These are phyloP conservation scores for Hafferia zeledoni DNA, from an alignment of 2,797 vertebrate genomes.

Conservation along the genomic window DNA sequence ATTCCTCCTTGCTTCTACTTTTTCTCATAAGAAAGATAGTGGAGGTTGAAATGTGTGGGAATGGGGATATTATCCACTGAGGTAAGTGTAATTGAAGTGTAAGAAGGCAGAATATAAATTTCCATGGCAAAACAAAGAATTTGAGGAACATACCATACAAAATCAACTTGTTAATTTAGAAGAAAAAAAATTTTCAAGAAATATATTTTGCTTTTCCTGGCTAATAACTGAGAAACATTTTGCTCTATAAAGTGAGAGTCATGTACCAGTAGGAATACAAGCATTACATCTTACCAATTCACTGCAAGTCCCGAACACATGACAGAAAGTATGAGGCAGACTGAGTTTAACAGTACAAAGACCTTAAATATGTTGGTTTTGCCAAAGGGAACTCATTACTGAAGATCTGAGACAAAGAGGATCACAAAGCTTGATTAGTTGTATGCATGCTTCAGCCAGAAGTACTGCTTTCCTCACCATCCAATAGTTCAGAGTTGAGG, in stretches of 20 bases:
- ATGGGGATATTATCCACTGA: background rate
- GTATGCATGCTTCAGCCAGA: background rate
- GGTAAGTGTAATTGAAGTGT: background rate
- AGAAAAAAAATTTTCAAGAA: background rate
- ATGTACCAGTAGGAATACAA: background rate
- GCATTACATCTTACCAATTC: background rate
- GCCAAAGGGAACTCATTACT: background rate
- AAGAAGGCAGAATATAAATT: background rate
- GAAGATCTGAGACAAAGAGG: background rate
- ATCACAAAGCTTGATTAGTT: slow-evolving; percentile 9
- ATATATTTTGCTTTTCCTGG: background rate
- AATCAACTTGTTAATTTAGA: background rate
- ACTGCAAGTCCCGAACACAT: background rate
- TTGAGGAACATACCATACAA: background rate
- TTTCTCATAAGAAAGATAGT: background rate
- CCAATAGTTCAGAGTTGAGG: background rate
- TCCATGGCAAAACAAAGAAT: background rate
- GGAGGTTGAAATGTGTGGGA: background rate
- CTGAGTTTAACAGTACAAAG: background rate
- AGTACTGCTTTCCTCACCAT: background rate
- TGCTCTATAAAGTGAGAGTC: background rate
- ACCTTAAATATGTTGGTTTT: background rate
- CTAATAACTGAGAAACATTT: background rate
- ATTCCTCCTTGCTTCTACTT: background rate
- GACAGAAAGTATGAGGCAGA: background rate